phyloP scores from a whole-genome alignment of 2,797 vertebrate species.

The Sphaeramia orbicularis region DNA sequence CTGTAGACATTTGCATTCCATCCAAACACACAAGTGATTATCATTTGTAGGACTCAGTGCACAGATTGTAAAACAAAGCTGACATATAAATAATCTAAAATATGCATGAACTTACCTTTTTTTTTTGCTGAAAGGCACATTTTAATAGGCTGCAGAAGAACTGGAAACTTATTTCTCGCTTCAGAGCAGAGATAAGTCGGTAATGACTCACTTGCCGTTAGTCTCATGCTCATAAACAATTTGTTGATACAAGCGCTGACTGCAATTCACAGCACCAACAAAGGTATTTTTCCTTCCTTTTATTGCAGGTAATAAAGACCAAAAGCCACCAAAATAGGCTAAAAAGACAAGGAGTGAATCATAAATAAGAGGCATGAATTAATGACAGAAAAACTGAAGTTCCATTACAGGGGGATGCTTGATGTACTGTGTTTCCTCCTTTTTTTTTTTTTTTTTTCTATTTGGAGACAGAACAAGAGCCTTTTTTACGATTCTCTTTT shows the following conservation, averaged over 20 bases:
- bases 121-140: constrained; percentile 18
- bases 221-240: constrained; percentile 47
- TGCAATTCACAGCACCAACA: constrained; percentile 17
- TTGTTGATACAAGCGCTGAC: constrained; percentile 48
- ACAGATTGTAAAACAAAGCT: constrained; percentile 2
- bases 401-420: constrained; percentile 28
- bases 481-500: constrained; percentile 23
- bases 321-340: constrained; percentile 47
- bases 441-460: constrained; percentile 6
- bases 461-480: constrained; percentile 1
- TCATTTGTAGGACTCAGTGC: not conserved
- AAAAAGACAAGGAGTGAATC: constrained; percentile 39
- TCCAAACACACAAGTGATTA: too few relatives aligned
- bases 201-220: constrained; percentile 37
- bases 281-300: constrained; percentile 41
- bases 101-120: constrained; percentile 5
- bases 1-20: too few relatives aligned
- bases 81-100: constrained; percentile 14
- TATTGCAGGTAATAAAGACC: constrained; percentile 26
- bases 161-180: not conserved
- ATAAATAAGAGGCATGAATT: constrained; percentile 55
- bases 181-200: constrained; percentile 20
- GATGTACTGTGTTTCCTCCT: constrained; percentile 26
- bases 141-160: constrained; percentile 42
- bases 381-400: constrained; percentile 47